Evolutionary conservation across 2,797 vertebrate genomes (phyloP), one percentile per base, ranked within the genome.

Genomic region (Hydrophis major): DNA sequence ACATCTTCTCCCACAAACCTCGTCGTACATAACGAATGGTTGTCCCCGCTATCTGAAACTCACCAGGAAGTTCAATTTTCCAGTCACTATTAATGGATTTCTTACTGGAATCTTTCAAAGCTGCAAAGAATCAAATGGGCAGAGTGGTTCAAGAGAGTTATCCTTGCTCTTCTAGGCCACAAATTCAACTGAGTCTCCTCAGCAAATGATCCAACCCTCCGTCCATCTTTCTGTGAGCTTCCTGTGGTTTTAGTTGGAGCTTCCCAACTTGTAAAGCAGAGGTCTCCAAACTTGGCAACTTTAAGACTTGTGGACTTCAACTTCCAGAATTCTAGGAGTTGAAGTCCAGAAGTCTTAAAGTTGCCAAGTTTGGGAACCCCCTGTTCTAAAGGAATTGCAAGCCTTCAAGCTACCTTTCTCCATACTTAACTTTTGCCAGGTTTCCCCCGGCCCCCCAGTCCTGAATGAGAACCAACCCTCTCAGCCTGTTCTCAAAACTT

Each of bases 1-100:
- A 99, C 97, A 99, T 99, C 97, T 99, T 99, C 97, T 99, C 99
- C 99, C 99, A 99, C 59, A 99, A 97, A 92, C 99, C 99, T 96
- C 99, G 98, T 93, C 99, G 97, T 89, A 99, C 98, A 32, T 99
- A 99, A 97, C 98, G 99, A 91, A 99, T 98, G 0, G 98, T 99
- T 4, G 99, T 99, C 93, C 99, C 99, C 16, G 99, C 99, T 66
- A 99, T 98, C 97, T 99, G 98, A 96, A 99, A 99, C 96, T 99
- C 99, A 94, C 99, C 99, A 0, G 99, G 99, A 95, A 99, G 98
- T 96, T 99, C 99, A 87, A 99, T 99, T 98, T 99, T 99, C 99
- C 99, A 99, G 97, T 99, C 98, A 2, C 98, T 99, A 97, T 99
- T 99, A 98, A 99, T 99, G 97, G 99, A 99, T 97, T 97, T 98